phyloP scores from a whole-genome alignment of 2,113 vertebrate genomes.

The Xiphophorus maculatus region DNA sequence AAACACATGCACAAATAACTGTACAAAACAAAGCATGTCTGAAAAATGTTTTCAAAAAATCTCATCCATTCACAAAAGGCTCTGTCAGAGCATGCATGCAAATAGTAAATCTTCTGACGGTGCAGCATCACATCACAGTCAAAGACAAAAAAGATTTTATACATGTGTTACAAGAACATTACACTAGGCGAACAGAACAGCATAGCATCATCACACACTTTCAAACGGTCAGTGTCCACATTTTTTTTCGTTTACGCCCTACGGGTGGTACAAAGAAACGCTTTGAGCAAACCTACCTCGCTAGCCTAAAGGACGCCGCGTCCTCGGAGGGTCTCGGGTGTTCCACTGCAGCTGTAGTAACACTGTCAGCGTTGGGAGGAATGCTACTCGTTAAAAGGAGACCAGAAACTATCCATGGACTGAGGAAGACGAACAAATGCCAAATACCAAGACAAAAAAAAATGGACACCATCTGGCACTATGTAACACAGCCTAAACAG shows the following conservation, averaged over 20 bases:
- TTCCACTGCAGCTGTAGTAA: slow-evolving; percentile 63
- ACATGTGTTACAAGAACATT: slow-evolving; percentile 78
- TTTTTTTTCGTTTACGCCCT: slow-evolving; percentile 42
- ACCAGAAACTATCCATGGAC: slow-evolving; percentile 71
- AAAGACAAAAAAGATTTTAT: slow-evolving; percentile 73
- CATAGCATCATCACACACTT: slow-evolving; percentile 70
- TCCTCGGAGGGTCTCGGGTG: slow-evolving; percentile 65
- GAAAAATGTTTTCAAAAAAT: slow-evolving; percentile 64
- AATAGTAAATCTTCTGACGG: slow-evolving; percentile 76
- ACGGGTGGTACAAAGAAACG: slow-evolving; percentile 55
- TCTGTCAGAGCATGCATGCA: slow-evolving; percentile 80
- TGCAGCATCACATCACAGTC: slow-evolving; percentile 80
- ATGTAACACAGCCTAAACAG: slow-evolving; percentile 69
- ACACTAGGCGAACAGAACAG: slow-evolving; percentile 75
- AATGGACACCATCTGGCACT: slow-evolving; percentile 67
- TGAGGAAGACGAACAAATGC: slow-evolving; percentile 73
- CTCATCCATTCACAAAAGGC: slow-evolving; percentile 80
- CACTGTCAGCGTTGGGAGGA: slow-evolving; percentile 63
- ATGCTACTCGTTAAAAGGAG: slow-evolving; percentile 65
- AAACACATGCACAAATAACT: slow-evolving; percentile 78
- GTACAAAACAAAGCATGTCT: slow-evolving; percentile 73
- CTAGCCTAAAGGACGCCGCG: slow-evolving; percentile 55
- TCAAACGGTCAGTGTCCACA: slow-evolving; percentile 64
- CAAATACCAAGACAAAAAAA: slow-evolving; percentile 66
- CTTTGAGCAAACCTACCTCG: slow-evolving; percentile 61